These are phyloP conservation scores for Anguilla pacifica DNA, from an alignment of 2,797 vertebrate species.

Conservation along the genomic window DNA sequence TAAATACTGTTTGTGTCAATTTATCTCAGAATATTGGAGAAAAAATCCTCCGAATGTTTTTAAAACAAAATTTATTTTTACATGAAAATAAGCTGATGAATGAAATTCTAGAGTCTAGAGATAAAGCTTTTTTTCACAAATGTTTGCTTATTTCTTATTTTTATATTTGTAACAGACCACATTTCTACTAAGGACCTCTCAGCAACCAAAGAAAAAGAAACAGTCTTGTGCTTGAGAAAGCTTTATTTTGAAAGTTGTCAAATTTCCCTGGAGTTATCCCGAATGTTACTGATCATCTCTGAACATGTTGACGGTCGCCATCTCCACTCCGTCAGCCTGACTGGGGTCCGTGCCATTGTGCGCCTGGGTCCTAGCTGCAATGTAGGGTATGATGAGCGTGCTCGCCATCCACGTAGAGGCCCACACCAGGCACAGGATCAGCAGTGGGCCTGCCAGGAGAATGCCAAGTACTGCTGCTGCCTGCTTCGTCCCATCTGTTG, in stretches of 20 bases:
- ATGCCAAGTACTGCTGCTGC: slow-evolving; percentile 32
- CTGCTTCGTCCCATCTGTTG: slow-evolving; percentile 15
- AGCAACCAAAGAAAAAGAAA: not conserved
- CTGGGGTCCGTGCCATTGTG: not conserved
- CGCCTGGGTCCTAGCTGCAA: not conserved
- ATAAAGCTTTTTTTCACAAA: not conserved
- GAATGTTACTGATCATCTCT: not conserved
- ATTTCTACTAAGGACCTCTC: not conserved
- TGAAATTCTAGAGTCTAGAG: not conserved
- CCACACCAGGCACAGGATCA: slow-evolving; percentile 37
- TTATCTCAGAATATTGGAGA: slow-evolving; percentile 38
- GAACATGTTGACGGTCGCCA: slow-evolving; percentile 13
- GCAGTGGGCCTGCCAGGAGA: slow-evolving; percentile 33
- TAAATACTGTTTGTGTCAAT: slow-evolving; percentile 35
- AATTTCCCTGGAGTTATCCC: not conserved
- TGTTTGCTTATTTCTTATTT: slow-evolving; percentile 3
- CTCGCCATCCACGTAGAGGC: slow-evolving; percentile 26
- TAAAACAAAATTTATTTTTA: slow-evolving; percentile 16
- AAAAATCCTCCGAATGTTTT: slow-evolving; percentile 43
- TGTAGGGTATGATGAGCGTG: not conserved
- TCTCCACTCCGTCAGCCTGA: slow-evolving; percentile 16
- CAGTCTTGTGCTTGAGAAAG: not conserved
- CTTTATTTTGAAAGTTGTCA: slow-evolving; percentile 1
- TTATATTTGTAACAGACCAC: not conserved
- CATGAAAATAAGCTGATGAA: not conserved